A percentile compares a stretch with the other conserved stretches of the same genome.
These are phyloP conservation scores for Tokudaia tokunoshimensis DNA, from an alignment of 2,797 vertebrate genomes.

Conservation along the genomic window DNA sequence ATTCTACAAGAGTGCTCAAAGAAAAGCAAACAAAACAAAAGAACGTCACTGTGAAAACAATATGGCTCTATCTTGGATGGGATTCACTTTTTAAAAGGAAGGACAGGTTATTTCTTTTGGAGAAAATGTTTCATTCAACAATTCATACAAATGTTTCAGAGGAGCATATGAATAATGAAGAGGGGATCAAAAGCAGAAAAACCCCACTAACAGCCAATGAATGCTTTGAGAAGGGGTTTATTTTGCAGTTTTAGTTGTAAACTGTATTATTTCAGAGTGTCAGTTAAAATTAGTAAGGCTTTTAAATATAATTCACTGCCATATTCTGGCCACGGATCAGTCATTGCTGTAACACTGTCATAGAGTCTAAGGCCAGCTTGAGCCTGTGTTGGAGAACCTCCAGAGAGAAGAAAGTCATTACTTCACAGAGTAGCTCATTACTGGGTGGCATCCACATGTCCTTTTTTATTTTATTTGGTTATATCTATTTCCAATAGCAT, in stretches of 20 bases:
- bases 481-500: not conserved
- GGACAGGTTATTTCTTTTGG: constrained; percentile 14
- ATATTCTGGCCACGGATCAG: constrained; percentile 20
- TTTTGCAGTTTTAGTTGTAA: constrained; percentile 68
- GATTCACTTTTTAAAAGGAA: constrained; percentile 43
- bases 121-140: constrained; percentile 73
- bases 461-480: constrained; percentile 36
- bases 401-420: constrained; percentile 60
- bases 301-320: constrained; percentile 60
- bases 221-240: constrained; percentile 55
- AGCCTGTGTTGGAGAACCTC: constrained; percentile 13
- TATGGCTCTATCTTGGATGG: not conserved
- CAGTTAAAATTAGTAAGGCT: constrained; percentile 63
- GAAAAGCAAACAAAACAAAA: constrained; percentile 27
- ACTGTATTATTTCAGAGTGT: constrained; percentile 70
- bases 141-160: constrained; percentile 69
- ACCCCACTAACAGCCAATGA: constrained; percentile 41
- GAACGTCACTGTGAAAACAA: constrained; percentile 35
- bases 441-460: not conserved
- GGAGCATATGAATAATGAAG: constrained; percentile 71
- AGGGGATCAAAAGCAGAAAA: constrained; percentile 38
- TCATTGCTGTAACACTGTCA: constrained; percentile 24
- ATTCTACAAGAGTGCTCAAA: constrained; percentile 33
- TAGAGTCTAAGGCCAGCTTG: not conserved
- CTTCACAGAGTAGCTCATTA: not conserved